Conservation (phyloP, 2,888 invertebrate species). For the Bhutanitis thaidina region DNA sequence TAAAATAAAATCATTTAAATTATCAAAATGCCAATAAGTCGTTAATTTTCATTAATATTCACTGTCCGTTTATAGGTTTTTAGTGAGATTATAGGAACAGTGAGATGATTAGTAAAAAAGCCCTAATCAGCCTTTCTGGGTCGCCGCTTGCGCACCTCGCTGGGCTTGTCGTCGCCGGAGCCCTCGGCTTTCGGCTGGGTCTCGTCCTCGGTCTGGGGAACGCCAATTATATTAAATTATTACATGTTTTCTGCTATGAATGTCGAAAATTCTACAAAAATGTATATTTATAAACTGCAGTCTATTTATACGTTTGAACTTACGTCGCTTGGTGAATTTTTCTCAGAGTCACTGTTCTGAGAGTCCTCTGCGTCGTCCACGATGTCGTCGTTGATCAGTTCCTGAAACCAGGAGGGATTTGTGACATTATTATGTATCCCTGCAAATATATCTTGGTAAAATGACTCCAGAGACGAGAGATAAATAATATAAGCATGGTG, state of each 20-base stretch:
- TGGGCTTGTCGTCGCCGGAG: conserved; percentile 38
- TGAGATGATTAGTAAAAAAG: neutral
- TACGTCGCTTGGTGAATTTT: conserved; percentile 69
- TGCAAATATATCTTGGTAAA: no score
- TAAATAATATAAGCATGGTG: no score
- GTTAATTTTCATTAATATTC: neutral
- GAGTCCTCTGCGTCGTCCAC: conserved; percentile 79
- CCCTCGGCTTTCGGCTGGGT: conserved; percentile 35
- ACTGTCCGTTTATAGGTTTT: neutral
- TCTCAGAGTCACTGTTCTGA: conserved; percentile 70
- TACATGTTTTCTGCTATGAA: no score
- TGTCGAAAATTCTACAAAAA: no score
- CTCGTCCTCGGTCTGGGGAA: conserved; percentile 52
- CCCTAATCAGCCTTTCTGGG: conserved; percentile 84
- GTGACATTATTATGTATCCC: no score
- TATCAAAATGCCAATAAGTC: neutral
- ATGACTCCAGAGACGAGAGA: no score
- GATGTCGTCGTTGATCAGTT: conserved; percentile 84
- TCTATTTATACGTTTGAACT: no score
- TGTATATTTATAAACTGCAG: no score
- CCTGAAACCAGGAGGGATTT: no score
- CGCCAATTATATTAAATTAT: no score
- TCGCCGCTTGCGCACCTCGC: conserved; percentile 84
- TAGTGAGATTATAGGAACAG: neutral
- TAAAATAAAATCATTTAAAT: no score